These are phyloP conservation scores for Microplitis mediator DNA, from an alignment of 1,140 invertebrate species.

Conservation along the genomic window DNA sequence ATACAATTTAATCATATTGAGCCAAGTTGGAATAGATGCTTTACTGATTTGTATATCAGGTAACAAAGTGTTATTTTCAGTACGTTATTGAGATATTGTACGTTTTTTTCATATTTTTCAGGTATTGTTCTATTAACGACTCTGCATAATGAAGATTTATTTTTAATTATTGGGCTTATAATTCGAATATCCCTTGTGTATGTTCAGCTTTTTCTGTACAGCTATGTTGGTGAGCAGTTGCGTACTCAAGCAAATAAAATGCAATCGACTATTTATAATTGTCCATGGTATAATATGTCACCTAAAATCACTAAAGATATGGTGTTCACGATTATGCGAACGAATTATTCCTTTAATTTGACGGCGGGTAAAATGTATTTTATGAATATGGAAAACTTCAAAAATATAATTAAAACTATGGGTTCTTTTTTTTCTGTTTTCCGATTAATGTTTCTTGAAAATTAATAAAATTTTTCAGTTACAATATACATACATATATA, in stretches of 20 bases:
- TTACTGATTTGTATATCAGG: slow-evolving; percentile 25
- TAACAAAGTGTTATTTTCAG: background rate
- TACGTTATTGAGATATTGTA: too few species aligned
- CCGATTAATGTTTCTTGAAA: slow-evolving; percentile 20
- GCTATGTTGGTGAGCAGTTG: slow-evolving; percentile 26
- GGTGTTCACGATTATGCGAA: slow-evolving; percentile 23
- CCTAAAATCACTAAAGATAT: slow-evolving; percentile 13
- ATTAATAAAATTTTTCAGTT: background rate
- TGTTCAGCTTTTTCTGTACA: slow-evolving; percentile 28
- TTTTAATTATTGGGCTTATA: background rate
- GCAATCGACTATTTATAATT: background rate
- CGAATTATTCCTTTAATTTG: slow-evolving; percentile 16
- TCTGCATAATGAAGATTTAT: background rate
- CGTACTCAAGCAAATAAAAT: slow-evolving; percentile 1
- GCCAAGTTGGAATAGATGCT: slow-evolving; percentile 12
- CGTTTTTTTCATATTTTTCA: background rate
- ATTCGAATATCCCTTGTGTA: slow-evolving; percentile 24
- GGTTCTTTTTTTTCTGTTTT: slow-evolving; percentile 29
- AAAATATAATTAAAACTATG: slow-evolving; percentile 25
- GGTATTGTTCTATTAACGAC: slow-evolving; percentile 11
- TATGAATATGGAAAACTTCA: slow-evolving; percentile 28
- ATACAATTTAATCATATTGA: slow-evolving; percentile 26
- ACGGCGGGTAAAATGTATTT: slow-evolving; percentile 27
- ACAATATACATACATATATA: too few species aligned
- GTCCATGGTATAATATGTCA: slow-evolving; percentile 24